Conservation (phyloP, 2,888 invertebrate genomes). For the Yponomeuta evonymella region DNA sequence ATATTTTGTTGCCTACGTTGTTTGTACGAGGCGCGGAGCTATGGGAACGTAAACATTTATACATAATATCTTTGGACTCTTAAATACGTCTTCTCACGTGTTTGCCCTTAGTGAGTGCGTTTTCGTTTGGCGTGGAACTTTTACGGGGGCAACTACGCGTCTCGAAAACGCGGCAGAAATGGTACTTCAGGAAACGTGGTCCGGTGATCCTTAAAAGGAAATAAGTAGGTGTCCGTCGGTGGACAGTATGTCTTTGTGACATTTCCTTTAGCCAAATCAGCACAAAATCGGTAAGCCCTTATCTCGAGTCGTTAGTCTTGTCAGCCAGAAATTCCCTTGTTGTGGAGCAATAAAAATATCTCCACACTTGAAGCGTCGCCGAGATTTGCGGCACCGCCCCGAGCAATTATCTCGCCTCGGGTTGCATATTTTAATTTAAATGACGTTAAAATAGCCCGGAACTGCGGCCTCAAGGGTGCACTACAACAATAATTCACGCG, state of each 20-base stretch:
- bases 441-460: conserved; percentile 67
- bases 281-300: conserved; percentile 28
- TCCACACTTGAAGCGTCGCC: conserved; percentile 16
- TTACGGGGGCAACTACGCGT: not conserved
- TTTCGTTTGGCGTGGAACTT: not conserved
- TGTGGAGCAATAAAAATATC: conserved; percentile 20
- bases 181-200: not conserved
- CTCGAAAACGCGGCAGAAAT: not conserved
- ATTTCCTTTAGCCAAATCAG: conserved; percentile 32
- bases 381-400: conserved; percentile 45
- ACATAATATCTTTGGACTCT: conserved; percentile 17
- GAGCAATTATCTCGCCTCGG: conserved; percentile 47
- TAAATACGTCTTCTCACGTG: conserved; percentile 12
- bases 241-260: not conserved
- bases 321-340: conserved; percentile 25
- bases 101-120: not conserved
- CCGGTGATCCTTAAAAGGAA: conserved; percentile 9
- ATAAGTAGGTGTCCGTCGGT: not conserved
- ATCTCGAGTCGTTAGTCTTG: conserved; percentile 18
- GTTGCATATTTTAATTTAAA: conserved; percentile 56
- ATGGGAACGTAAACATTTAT: conserved; percentile 51
- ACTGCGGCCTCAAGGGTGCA: conserved; percentile 52
- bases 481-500: conserved; percentile 54
- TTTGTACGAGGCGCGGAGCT: conserved; percentile 14
- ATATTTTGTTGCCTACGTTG: conserved; percentile 15